Evolutionary conservation across 2,113 vertebrate species (phyloP), one percentile per base, ranked within the genome.

Genomic region (Rhea americana): DNA sequence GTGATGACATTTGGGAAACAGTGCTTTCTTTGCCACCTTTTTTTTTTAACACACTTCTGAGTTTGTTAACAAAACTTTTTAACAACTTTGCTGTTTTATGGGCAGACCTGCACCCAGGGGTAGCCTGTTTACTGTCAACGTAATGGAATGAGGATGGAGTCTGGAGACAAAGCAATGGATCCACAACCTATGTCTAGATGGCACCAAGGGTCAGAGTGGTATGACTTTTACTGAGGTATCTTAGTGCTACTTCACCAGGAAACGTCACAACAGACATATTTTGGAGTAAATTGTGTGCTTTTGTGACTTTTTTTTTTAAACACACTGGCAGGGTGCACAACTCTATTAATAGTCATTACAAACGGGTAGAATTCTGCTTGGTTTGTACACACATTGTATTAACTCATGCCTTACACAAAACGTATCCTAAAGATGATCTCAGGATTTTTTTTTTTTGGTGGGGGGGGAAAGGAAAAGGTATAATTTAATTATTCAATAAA

Each of bases 401-500:
- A 22, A 68, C 41, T 59, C 63, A 41, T 53, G 41, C n/a, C 68
- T 62, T 53, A 32, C 28, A 8, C 6, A 12, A n/a, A 66, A 83
- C 39, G 6, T 24, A 72, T 66, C 37, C 90, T 28, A 41, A 53
- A 7, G 53, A 37, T 2, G 41, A 39, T 13, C 55, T 78, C 37
- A 5, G 74, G 85, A 62, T 72, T 51, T n/a, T 50, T 24, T 63
- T 35, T 35, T 35, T 35, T 35, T 77, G 85, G 88, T 48, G 90
- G 91, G 93, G 93, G 87, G 80, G 87, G 92, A 92, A 93, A 95
- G 68, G 93, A 96, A 74, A 93, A 96, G 85, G 94, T 68, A 87
- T 95, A 93, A 97, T 87, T 91, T 87, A 92, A 96, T 96, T 96
- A 96, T 92, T 96, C 88, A 97, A 96, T 97, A 95, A 97, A 97